phyloP scores from a whole-genome alignment of 2,113 vertebrate genomes.

The Otocyon megalotis region DNA sequence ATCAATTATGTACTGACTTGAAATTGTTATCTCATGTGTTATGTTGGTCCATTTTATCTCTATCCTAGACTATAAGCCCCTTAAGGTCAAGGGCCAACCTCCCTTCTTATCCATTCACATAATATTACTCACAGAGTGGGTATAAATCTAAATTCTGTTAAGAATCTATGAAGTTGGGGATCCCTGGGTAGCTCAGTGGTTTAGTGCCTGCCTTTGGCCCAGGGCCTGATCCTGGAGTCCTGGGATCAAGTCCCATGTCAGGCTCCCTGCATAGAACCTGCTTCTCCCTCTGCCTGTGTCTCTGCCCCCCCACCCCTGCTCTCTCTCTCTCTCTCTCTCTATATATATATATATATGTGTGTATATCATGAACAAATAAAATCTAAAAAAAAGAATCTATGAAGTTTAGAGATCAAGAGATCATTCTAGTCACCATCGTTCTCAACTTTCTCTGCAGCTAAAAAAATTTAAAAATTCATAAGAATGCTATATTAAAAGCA shows the following conservation, averaged over 20 bases:
- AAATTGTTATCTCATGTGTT: background rate
- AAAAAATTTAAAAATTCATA: conserved; percentile 20
- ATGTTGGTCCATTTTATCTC: background rate
- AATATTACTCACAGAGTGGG: background rate
- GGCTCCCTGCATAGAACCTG: too few relatives aligned
- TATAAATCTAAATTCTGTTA: conserved; percentile 56
- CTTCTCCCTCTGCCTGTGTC: too few relatives aligned
- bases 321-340: too few relatives aligned
- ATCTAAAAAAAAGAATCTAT: background rate
- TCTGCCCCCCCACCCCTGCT: too few relatives aligned
- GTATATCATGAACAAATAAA: too few relatives aligned
- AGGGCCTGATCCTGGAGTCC: too few relatives aligned
- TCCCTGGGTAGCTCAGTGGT: too few relatives aligned
- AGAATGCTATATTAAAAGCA: background rate
- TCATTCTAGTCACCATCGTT: conserved; percentile 1
- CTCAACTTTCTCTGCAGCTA: conserved; percentile 25
- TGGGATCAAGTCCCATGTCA: too few relatives aligned
- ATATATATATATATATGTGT: too few relatives aligned
- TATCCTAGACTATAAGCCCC: background rate
- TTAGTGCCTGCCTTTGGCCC: too few relatives aligned
- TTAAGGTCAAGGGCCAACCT: background rate
- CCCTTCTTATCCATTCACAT: background rate
- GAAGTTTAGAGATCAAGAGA: conserved; percentile 18
- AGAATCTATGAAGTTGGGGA: background rate
- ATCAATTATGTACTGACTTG: background rate